These are phyloP conservation scores for Artibeus jamaicensis DNA, from an alignment of 2,797 vertebrate genomes.

Conservation along the genomic window DNA sequence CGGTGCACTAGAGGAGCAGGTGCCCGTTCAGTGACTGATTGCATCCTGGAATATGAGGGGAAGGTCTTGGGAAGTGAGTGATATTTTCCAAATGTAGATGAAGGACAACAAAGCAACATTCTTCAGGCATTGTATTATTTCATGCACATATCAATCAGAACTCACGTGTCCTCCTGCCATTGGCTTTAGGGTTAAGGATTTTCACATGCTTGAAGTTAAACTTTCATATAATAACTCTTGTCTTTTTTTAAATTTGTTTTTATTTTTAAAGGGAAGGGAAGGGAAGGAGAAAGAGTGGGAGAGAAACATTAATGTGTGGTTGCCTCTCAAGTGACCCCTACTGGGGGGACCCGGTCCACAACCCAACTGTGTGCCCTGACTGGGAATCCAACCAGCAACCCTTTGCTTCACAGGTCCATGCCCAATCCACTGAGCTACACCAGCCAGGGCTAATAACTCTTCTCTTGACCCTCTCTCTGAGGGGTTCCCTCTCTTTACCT, in stretches of 20 bases:
- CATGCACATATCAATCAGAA: background rate
- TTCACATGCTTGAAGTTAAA: background rate
- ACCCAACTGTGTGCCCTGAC: too few species aligned
- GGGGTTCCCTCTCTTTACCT: background rate
- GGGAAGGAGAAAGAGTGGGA: too few species aligned
- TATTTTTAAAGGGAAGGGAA: too few species aligned
- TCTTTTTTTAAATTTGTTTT: too few species aligned
- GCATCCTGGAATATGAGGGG: background rate
- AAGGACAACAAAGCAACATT: background rate
- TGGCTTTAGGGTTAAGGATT: background rate
- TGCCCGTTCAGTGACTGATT: background rate
- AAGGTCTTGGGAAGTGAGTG: background rate
- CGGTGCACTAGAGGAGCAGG: background rate
- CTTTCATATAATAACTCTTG: background rate
- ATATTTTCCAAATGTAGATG: background rate
- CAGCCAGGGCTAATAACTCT: background rate
- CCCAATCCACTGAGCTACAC: too few species aligned
- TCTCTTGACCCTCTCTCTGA: background rate
- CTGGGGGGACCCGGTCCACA: too few species aligned
- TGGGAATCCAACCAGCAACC: too few species aligned
- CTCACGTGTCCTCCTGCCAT: background rate
- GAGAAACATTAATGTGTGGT: too few species aligned
- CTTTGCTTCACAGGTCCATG: too few species aligned
- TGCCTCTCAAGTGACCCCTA: too few species aligned
- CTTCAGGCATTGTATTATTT: background rate